A percentile compares a stretch with the other conserved stretches of the same genome.
phyloP scores from a whole-genome alignment of 2,888 invertebrate species.

The Eutolmus rufibarbis region DNA sequence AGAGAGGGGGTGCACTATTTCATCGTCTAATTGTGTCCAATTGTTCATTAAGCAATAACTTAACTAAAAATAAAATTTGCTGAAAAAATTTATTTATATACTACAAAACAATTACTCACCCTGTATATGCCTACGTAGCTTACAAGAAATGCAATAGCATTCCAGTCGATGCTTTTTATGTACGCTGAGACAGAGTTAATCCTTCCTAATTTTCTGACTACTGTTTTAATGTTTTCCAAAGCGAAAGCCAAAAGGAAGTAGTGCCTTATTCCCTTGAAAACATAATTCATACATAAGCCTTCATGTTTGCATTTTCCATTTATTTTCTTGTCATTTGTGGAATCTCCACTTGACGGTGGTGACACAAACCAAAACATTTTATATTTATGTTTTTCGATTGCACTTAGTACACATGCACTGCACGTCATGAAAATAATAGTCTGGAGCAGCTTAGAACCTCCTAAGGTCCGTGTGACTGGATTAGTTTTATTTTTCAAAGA shows the following conservation, averaged over 20 bases:
- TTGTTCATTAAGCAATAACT: conserved; percentile 52
- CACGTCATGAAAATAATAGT: conserved; percentile 55
- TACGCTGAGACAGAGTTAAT: background rate
- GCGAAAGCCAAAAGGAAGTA: conserved; percentile 53
- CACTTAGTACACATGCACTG: conserved; percentile 53
- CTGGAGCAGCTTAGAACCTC: conserved; percentile 49
- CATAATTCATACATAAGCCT: conserved; percentile 39
- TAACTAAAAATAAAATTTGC: conserved; percentile 46
- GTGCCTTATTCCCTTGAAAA: conserved; percentile 52
- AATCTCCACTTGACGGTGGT: conserved; percentile 33
- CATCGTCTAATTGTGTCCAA: conserved; percentile 41
- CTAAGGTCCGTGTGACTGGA: conserved; percentile 48
- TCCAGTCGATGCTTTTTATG: conserved; percentile 33
- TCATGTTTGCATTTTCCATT: conserved; percentile 46
- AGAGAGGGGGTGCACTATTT: conserved; percentile 40
- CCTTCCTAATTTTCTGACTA: conserved; percentile 20
- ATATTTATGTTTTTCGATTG: conserved; percentile 47
- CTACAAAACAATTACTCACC: conserved; percentile 49
- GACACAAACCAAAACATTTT: conserved; percentile 55
- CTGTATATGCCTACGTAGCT: conserved; percentile 55
- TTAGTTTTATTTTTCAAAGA: conserved; percentile 50
- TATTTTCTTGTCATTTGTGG: background rate
- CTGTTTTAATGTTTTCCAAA: conserved; percentile 53
- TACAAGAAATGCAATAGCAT: conserved; percentile 50
- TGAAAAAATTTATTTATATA: background rate